Evolutionary conservation across 2,797 vertebrate genomes (phyloP).

Genomic region (Loris lydekkerianus): DNA sequence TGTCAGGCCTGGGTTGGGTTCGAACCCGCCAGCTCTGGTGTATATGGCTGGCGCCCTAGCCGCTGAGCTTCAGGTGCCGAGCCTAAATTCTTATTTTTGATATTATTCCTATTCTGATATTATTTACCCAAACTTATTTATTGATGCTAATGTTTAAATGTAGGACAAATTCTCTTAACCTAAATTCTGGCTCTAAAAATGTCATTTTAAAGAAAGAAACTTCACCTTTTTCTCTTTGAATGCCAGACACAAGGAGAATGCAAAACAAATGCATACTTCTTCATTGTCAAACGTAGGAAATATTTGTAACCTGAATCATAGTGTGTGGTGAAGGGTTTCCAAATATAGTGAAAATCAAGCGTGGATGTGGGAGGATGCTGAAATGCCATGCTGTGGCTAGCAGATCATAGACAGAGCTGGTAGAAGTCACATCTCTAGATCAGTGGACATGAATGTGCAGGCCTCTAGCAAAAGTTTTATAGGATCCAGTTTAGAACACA

Average conservation of each 20-base stretch:
- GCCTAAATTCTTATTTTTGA: conserved; percentile 17
- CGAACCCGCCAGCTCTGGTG: too few relatives aligned
- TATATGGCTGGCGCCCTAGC: too few relatives aligned
- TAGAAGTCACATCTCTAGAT: background rate
- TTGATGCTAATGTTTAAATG: background rate
- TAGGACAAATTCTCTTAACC: conserved; percentile 3
- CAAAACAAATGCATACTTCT: conserved; percentile 24
- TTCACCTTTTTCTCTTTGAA: conserved; percentile 1
- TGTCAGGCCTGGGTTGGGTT: too few relatives aligned
- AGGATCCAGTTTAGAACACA: background rate
- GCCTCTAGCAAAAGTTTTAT: background rate
- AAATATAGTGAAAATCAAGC: background rate
- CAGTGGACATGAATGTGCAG: background rate
- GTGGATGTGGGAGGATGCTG: background rate
- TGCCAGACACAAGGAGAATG: background rate
- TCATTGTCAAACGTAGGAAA: conserved; percentile 9
- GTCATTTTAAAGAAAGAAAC: background rate
- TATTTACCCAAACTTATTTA: background rate
- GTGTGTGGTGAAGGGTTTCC: background rate
- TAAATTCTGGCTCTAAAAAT: conserved; percentile 22
- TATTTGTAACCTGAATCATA: background rate
- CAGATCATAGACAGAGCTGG: background rate
- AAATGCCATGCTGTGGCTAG: background rate
- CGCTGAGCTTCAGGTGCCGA: too few relatives aligned
- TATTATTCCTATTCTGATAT: background rate